Evolutionary conservation across 2,888 invertebrate species (phyloP).

Genomic region (Tethea ocularis): DNA sequence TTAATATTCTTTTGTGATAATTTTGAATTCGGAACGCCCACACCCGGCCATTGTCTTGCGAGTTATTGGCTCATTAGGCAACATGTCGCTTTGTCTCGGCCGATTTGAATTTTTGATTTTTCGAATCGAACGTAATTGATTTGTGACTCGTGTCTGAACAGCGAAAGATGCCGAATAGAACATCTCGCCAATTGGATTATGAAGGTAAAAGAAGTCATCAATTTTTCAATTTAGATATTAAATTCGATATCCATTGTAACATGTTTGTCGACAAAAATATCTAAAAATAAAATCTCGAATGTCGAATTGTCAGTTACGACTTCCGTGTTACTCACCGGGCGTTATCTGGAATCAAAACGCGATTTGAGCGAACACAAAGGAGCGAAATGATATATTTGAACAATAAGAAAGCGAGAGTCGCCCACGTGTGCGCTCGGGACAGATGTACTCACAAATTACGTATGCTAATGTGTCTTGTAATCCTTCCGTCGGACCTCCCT

Average conservation of each 20-base stretch:
- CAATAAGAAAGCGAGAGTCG: constrained; percentile 69
- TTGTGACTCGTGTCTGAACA: constrained; percentile 38
- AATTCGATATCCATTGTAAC: constrained; percentile 10
- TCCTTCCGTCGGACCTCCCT: constrained; percentile 79
- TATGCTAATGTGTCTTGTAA: constrained; percentile 78
- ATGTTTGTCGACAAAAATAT: constrained; percentile 21
- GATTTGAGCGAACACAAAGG: constrained; percentile 53
- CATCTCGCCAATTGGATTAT: too few relatives aligned
- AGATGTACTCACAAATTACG: constrained; percentile 77
- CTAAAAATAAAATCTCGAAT: constrained; percentile 33
- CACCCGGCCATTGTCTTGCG: constrained; percentile 77
- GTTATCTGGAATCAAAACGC: constrained; percentile 55
- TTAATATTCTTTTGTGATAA: constrained; percentile 83
- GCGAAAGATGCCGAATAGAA: constrained; percentile 20
- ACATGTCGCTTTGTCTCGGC: constrained; percentile 71
- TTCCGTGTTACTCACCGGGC: constrained; percentile 54
- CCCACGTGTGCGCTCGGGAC: constrained; percentile 59
- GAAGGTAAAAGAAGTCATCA: constrained; percentile 2
- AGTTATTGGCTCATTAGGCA: constrained; percentile 83
- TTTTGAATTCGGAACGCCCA: constrained; percentile 78
- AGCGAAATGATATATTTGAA: constrained; percentile 66
- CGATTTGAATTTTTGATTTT: constrained; percentile 81
- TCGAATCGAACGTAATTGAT: constrained; percentile 75
- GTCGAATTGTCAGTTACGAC: constrained; percentile 48
- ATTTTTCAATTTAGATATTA: constrained; percentile 6